Conservation (phyloP, 2,888 invertebrate genomes). For the Meteorus cinctellus region DNA sequence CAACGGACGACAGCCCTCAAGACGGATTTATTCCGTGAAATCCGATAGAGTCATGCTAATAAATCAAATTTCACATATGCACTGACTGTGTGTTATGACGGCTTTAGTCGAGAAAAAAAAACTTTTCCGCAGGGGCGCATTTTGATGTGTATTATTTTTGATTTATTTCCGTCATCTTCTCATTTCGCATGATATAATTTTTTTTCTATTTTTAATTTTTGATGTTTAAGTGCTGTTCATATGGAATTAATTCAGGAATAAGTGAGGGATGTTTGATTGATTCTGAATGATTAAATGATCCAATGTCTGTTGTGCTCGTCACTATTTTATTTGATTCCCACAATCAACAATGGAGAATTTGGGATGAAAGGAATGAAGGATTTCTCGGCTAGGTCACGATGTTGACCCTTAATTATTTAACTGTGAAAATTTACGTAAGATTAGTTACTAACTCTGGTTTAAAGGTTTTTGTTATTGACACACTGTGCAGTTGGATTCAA, state of each 20-base stretch:
- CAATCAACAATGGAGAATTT: too few relatives aligned
- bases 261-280: too few relatives aligned
- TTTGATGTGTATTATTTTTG: background rate
- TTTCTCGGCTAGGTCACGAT: too few relatives aligned
- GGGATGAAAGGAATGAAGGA: too few relatives aligned
- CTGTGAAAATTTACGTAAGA: background rate
- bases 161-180: background rate
- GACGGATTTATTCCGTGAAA: slow-evolving; percentile 26
- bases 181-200: background rate
- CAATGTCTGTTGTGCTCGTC: too few relatives aligned
- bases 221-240: background rate
- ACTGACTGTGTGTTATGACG: background rate
- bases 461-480: background rate
- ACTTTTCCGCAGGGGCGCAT: background rate
- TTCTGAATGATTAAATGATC: too few relatives aligned
- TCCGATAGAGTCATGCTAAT: slow-evolving; percentile 27
- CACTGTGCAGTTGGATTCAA: background rate
- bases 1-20: slow-evolving; percentile 32
- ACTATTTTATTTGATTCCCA: too few relatives aligned
- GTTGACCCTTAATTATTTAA: too few relatives aligned
- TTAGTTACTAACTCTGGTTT: background rate
- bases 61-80: slow-evolving; percentile 17
- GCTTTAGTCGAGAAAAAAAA: background rate
- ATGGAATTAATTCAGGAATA: too few relatives aligned
- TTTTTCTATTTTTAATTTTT: background rate